These are phyloP conservation scores for Anthopleura sola DNA, from an alignment of 64 coral and sea anemone species.

Conservation along the genomic window DNA sequence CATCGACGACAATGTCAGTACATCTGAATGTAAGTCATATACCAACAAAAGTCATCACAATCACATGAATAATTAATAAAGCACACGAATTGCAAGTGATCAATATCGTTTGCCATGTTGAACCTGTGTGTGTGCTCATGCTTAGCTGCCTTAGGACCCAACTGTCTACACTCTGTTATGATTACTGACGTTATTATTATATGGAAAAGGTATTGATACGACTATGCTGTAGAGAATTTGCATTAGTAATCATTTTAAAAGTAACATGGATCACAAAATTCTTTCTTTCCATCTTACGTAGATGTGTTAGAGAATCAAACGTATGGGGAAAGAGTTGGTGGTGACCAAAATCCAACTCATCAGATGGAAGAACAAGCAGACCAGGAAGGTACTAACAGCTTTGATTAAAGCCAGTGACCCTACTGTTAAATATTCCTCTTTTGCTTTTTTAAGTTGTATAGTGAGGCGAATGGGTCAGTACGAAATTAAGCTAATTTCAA, in stretches of 20 bases:
- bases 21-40: neutral
- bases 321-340: neutral
- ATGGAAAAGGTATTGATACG: too few relatives aligned
- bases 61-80: neutral
- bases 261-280: neutral
- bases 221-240: too few relatives aligned
- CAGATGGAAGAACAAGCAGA: neutral
- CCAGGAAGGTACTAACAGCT: neutral
- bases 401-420: neutral
- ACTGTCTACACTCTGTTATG: neutral
- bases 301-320: neutral
- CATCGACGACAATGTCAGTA: neutral
- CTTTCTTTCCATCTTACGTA: neutral
- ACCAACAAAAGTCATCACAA: neutral
- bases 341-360: neutral
- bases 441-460: too few relatives aligned
- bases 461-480: too few relatives aligned
- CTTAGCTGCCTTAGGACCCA: neutral
- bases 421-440: neutral
- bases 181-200: neutral
- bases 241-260: too few relatives aligned
- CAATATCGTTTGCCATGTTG: too few relatives aligned
- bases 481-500: too few relatives aligned
- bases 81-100: too few relatives aligned
- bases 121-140: too few relatives aligned